phyloP scores from a whole-genome alignment of 2,797 vertebrate genomes.

The Echeneis naucrates region DNA sequence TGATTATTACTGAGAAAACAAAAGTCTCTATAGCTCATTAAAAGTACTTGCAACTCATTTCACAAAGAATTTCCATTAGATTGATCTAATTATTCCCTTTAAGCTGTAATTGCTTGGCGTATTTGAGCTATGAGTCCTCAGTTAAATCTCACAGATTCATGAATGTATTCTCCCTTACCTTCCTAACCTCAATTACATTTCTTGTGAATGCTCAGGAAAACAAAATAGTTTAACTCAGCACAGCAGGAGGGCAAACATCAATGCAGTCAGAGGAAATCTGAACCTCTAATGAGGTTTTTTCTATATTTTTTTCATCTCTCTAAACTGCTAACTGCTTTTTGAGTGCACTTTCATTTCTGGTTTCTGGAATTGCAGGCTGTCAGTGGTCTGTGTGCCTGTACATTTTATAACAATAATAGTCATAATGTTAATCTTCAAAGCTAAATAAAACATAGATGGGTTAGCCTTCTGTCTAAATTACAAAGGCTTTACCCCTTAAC shows the following conservation, averaged over 20 bases:
- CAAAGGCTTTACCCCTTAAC: too few relatives aligned
- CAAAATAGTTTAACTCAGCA: constrained; percentile 25
- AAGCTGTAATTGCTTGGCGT: constrained; percentile 28
- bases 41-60: constrained; percentile 26
- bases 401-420: constrained; percentile 9
- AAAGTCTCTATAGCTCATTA: constrained; percentile 19
- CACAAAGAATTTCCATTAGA: constrained; percentile 30
- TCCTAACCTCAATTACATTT: constrained; percentile 45
- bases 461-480: too few relatives aligned
- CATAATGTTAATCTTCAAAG: constrained; percentile 5
- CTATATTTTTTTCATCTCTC: constrained; percentile 11
- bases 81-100: constrained; percentile 39
- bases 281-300: constrained; percentile 52
- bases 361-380: constrained; percentile 11
- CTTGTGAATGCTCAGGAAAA: constrained; percentile 48
- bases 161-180: constrained; percentile 28
- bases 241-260: constrained; percentile 53
- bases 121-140: constrained; percentile 27
- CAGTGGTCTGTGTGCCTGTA: not conserved
- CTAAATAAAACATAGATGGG: constrained; percentile 15
- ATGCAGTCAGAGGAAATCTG: constrained; percentile 34
- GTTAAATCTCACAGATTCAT: constrained; percentile 37
- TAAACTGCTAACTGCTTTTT: constrained; percentile 5
- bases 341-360: constrained; percentile 3
- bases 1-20: constrained; percentile 14